These are phyloP conservation scores for Baccha elongata DNA, from an alignment of 2,888 invertebrate species.

Conservation along the genomic window DNA sequence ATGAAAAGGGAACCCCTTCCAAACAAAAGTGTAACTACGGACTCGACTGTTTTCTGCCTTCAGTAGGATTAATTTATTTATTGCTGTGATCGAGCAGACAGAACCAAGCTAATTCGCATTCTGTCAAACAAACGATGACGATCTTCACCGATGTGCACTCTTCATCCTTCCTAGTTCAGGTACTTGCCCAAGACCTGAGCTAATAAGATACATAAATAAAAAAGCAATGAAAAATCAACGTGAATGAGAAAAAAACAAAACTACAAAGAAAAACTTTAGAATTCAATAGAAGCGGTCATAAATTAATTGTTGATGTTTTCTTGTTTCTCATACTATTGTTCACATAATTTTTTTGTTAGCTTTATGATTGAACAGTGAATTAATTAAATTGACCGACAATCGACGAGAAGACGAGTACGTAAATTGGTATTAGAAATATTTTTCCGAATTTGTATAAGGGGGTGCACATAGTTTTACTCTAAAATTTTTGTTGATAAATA, in stretches of 20 bases:
- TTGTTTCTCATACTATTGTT: constrained; percentile 13
- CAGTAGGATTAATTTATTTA: not conserved
- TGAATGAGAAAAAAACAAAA: constrained; percentile 29
- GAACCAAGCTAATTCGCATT: constrained; percentile 21
- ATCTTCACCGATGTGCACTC: constrained; percentile 5
- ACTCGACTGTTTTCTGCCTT: not conserved
- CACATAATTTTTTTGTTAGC: not conserved
- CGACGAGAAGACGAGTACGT: constrained; percentile 25
- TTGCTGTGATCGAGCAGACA: constrained; percentile 6
- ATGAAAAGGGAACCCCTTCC: too few species aligned
- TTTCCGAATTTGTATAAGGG: too few species aligned
- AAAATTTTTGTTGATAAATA: not conserved
- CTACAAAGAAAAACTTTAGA: not conserved
- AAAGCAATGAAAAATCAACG: too few species aligned
- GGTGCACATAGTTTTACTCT: not conserved
- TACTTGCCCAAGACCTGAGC: too few species aligned
- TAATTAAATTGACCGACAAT: constrained; percentile 61
- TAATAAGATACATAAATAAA: constrained; percentile 47
- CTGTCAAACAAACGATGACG: constrained; percentile 12
- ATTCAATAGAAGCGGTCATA: constrained; percentile 34
- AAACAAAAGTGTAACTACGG: too few species aligned
- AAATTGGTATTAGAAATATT: too few species aligned
- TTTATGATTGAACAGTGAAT: constrained; percentile 62
- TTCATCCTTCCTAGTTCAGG: too few species aligned
- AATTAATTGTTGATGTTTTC: constrained; percentile 45